Conservation (phyloP, 2,888 invertebrate genomes). For the Polymixis flavicincta region DNA sequence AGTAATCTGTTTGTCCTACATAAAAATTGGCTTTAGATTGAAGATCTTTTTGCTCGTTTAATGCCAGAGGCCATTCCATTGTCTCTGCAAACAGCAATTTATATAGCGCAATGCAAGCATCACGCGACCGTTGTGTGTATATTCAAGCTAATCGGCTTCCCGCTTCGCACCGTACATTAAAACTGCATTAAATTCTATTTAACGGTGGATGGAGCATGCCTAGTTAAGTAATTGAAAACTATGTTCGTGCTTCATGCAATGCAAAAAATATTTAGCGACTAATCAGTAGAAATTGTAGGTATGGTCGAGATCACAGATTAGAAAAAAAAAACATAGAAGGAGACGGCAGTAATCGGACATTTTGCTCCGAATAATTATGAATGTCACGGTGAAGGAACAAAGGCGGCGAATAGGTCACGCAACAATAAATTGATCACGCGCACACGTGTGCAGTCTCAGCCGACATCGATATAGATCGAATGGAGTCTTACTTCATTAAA, state of each 20-base stretch:
- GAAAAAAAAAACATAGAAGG: constrained; percentile 38
- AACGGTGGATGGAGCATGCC: constrained; percentile 79
- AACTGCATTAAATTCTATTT: constrained; percentile 88
- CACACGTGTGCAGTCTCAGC: constrained; percentile 69
- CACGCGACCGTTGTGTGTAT: constrained; percentile 76
- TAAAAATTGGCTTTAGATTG: constrained; percentile 75
- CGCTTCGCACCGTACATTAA: constrained; percentile 85
- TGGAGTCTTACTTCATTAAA: constrained; percentile 57
- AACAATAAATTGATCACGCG: constrained; percentile 79
- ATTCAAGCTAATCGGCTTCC: constrained; percentile 79
- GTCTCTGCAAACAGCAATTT: constrained; percentile 79
- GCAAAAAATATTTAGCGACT: constrained; percentile 72
- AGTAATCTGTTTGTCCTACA: constrained; percentile 75
- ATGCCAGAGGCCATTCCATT: constrained; percentile 75
- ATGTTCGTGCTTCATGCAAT: constrained; percentile 77
- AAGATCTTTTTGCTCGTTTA: constrained; percentile 75
- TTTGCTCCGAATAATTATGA: constrained; percentile 77
- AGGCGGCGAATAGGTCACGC: constrained; percentile 82
- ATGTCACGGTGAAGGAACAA: constrained; percentile 82
- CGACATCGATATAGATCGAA: constrained; percentile 60
- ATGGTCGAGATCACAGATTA: constrained; percentile 48
- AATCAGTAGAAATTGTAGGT: constrained; percentile 55
- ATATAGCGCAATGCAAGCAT: constrained; percentile 77
- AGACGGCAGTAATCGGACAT: constrained; percentile 58
- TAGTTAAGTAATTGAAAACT: constrained; percentile 83